Evolutionary conservation across 1,140 invertebrate species (phyloP).

Genomic region (Cyclargus thomasi): DNA sequence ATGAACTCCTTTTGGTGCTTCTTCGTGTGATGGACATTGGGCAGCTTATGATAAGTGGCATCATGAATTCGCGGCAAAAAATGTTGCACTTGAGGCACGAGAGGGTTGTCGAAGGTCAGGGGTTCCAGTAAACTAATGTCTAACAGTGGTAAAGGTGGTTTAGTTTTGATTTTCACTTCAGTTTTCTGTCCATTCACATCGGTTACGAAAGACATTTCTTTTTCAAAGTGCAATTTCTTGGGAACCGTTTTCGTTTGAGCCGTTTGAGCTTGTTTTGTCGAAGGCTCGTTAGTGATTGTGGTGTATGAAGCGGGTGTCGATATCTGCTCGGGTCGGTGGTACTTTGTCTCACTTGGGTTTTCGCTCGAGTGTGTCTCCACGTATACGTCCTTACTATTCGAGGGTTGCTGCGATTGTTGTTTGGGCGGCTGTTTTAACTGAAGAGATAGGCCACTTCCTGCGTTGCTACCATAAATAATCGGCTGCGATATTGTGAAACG

Average conservation of each 20-base stretch:
- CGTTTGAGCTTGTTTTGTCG: conserved; percentile 25
- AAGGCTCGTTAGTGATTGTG: conserved; percentile 21
- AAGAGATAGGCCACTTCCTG: conserved; percentile 32
- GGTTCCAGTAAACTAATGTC: conserved; percentile 61
- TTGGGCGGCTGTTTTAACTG: conserved; percentile 26
- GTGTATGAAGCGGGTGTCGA: neutral
- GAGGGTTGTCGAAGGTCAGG: conserved; percentile 58
- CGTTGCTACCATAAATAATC: conserved; percentile 33
- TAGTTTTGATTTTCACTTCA: conserved; percentile 44
- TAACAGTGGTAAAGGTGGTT: conserved; percentile 54
- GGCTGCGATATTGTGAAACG: conserved; percentile 39
- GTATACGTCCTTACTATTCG: conserved; percentile 1
- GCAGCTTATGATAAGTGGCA: conserved; percentile 50
- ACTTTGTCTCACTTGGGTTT: conserved; percentile 32
- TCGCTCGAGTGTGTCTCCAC: conserved; percentile 1
- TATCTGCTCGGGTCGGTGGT: conserved; percentile 29
- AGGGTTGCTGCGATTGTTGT: conserved; percentile 36
- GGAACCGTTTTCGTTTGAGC: conserved; percentile 38
- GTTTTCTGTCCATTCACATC: conserved; percentile 51
- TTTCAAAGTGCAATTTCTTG: conserved; percentile 39
- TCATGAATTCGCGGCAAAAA: conserved; percentile 58
- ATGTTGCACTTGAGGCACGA: conserved; percentile 65
- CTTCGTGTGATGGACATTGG: conserved; percentile 38
- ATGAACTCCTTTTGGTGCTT: conserved; percentile 46
- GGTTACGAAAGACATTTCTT: conserved; percentile 40